A percentile compares a stretch with the other conserved stretches of the same genome.
phyloP scores from a whole-genome alignment of 2,888 invertebrate genomes.

The Campaea margaritaria region DNA sequence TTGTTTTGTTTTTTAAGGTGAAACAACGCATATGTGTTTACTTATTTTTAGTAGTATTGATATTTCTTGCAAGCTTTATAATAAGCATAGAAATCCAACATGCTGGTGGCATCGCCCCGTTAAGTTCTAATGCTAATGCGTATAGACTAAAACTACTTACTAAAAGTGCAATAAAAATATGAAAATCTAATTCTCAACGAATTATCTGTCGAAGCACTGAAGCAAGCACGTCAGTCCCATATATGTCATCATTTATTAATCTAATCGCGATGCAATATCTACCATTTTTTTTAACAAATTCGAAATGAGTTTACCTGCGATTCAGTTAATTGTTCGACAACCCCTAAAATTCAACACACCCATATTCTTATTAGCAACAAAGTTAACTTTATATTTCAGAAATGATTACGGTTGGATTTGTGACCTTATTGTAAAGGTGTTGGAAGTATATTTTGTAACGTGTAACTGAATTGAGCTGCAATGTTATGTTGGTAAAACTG shows the following conservation, averaged over 20 bases:
- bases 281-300: constrained; percentile 63
- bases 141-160: no score
- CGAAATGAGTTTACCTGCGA: constrained; percentile 77
- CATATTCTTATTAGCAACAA: constrained; percentile 52
- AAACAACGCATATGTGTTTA: no score
- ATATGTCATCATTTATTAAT: constrained; percentile 30
- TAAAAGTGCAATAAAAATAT: no score
- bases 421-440: constrained; percentile 25
- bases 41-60: no score
- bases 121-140: no score
- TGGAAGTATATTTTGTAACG: constrained; percentile 34
- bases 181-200: background rate
- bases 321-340: constrained; percentile 77
- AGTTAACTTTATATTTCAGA: constrained; percentile 18
- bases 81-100: no score
- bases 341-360: constrained; percentile 76
- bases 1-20: no score
- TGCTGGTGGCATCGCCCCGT: no score
- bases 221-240: constrained; percentile 3
- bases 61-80: no score
- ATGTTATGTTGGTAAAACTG: constrained; percentile 46
- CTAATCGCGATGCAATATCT: constrained; percentile 60
- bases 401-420: background rate
- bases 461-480: constrained; percentile 2
- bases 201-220: background rate